phyloP scores from a whole-genome alignment of 2,888 invertebrate species.

The Piscicola geometra region DNA sequence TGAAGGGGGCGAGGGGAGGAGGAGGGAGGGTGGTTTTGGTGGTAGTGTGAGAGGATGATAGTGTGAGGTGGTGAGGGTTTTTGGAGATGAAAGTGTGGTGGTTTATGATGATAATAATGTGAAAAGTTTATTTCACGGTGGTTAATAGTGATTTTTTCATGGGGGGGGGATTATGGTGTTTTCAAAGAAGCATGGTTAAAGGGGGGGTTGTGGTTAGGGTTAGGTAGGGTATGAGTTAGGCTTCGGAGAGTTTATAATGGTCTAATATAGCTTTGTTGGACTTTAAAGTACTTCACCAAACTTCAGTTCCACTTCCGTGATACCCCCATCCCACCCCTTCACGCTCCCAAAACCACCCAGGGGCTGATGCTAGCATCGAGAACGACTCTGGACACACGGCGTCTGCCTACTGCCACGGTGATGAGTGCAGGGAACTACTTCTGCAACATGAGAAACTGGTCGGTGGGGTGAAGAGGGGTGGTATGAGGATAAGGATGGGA shows the following conservation, averaged over 20 bases:
- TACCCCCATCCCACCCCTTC: no score
- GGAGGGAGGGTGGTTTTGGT: neutral
- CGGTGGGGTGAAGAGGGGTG: neutral
- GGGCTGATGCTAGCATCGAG: slow-evolving; percentile 62
- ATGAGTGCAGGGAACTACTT: slow-evolving; percentile 65
- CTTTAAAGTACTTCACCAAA: no score
- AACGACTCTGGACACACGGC: slow-evolving; percentile 75
- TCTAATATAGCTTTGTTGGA: no score
- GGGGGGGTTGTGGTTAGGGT: no score
- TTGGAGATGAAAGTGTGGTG: neutral
- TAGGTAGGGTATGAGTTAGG: no score
- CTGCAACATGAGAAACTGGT: slow-evolving; percentile 48
- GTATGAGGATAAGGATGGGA: no score
- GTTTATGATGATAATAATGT: neutral
- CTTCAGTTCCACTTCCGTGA: no score
- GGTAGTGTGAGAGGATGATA: neutral
- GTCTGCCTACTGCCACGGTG: slow-evolving; percentile 68
- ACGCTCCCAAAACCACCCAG: slow-evolving; percentile 44
- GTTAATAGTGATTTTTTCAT: neutral
- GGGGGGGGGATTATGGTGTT: neutral
- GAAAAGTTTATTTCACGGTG: neutral
- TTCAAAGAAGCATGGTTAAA: no score
- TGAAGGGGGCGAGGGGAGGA: neutral
- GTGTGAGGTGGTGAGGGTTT: neutral
- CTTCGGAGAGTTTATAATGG: no score